Evolutionary conservation across 2,888 invertebrate genomes (phyloP).

Genomic region (Fragum fragum): DNA sequence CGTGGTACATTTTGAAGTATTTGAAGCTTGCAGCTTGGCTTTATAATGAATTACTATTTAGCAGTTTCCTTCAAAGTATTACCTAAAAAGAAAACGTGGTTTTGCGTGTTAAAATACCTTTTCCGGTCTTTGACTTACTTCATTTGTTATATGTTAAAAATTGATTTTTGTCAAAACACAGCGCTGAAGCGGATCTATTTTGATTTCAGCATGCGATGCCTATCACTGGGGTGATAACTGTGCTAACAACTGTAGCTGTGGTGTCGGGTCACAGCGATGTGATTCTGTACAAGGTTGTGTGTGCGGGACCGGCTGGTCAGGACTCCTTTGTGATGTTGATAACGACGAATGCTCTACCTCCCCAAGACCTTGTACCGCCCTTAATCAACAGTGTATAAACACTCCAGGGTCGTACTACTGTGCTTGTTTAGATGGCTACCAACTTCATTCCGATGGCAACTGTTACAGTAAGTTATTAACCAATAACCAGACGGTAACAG

Average conservation of each 20-base stretch:
- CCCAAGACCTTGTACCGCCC: conserved; percentile 49
- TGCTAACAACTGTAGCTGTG: conserved; percentile 60
- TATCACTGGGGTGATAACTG: conserved; percentile 63
- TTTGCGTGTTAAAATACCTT: too few relatives aligned
- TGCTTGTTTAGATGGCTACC: conserved; percentile 62
- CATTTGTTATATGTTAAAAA: too few relatives aligned
- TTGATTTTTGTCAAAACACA: too few relatives aligned
- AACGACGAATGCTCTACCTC: conserved; percentile 58
- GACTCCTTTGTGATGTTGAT: conserved; percentile 63
- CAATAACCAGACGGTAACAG: too few relatives aligned
- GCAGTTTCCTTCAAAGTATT: too few relatives aligned
- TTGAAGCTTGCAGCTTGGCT: too few relatives aligned
- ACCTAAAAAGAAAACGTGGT: too few relatives aligned
- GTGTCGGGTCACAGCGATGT: conserved; percentile 54
- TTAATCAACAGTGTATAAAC: conserved; percentile 58
- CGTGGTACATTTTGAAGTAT: too few relatives aligned
- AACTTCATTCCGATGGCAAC: neutral
- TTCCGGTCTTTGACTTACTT: too few relatives aligned
- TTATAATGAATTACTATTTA: too few relatives aligned
- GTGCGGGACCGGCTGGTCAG: conserved; percentile 64
- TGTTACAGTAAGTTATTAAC: conserved; percentile 16
- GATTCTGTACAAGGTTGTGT: conserved; percentile 62
- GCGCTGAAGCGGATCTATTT: too few relatives aligned
- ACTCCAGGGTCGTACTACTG: conserved; percentile 63
- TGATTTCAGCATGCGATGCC: conserved; percentile 62